Percentiles rank a stretch among this genome's conserved stretches.
phyloP scores from a whole-genome alignment of 2,113 vertebrate genomes.

The Coptodon rendalli region DNA sequence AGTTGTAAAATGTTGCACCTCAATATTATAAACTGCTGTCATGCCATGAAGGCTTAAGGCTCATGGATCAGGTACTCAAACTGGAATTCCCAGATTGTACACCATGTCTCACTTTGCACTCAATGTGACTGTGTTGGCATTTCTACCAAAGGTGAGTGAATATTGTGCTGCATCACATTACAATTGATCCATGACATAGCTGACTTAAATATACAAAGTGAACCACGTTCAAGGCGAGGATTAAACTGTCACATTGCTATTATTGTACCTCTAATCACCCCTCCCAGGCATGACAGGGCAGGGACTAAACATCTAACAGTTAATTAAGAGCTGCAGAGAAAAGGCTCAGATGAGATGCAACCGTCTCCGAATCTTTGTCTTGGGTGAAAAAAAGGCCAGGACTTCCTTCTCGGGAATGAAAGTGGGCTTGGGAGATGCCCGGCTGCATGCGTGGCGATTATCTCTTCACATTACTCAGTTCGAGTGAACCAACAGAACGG shows the following conservation, averaged over 20 bases:
- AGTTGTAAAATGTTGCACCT: background rate
- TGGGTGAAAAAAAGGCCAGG: background rate
- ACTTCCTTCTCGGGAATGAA: slow-evolving; percentile 37
- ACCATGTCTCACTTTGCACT: background rate
- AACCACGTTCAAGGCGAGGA: slow-evolving; percentile 30
- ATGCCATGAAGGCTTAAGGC: background rate
- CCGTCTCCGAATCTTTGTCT: background rate
- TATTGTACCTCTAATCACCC: slow-evolving; percentile 3
- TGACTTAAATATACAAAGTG: slow-evolving; percentile 4
- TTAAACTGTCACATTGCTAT: slow-evolving; percentile 15
- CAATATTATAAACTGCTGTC: background rate
- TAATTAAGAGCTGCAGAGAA: slow-evolving; percentile 41
- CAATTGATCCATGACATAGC: background rate
- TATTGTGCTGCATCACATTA: background rate
- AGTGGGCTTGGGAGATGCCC: background rate
- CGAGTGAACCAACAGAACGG: background rate
- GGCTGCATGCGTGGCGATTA: background rate
- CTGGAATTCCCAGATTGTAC: background rate
- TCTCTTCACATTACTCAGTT: slow-evolving; percentile 18
- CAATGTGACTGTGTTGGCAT: background rate
- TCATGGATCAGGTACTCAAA: background rate
- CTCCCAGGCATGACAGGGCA: background rate
- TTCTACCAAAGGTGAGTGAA: background rate
- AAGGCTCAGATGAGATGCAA: slow-evolving; percentile 21
- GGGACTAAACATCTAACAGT: slow-evolving; percentile 21